These are phyloP conservation scores for Callyntrura sp. DNA, from an alignment of 2,888 invertebrate genomes.

Conservation along the genomic window DNA sequence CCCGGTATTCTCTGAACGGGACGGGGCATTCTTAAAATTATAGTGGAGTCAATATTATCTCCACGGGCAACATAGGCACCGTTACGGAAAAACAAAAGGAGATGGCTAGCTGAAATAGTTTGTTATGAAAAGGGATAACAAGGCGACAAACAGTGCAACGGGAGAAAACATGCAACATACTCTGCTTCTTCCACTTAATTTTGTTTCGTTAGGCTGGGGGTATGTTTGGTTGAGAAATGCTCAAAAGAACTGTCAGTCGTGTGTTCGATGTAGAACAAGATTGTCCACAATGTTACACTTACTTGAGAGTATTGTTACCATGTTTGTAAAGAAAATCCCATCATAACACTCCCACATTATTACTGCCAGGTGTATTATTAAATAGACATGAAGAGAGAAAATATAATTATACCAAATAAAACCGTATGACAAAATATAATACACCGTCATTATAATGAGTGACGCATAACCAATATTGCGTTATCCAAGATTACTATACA, in stretches of 20 bases:
- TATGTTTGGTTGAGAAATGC: conserved; percentile 25
- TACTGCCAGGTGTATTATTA: neutral
- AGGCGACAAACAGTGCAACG: neutral
- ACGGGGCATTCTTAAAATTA: conserved; percentile 9
- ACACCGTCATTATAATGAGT: neutral
- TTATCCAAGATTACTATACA: too few relatives aligned
- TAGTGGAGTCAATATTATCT: conserved; percentile 76
- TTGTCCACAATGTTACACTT: conserved; percentile 63
- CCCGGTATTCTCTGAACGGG: too few relatives aligned
- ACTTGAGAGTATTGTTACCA: conserved; percentile 9
- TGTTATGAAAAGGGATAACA: conserved; percentile 40
- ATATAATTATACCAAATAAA: neutral
- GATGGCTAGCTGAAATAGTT: neutral
- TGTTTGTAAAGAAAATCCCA: conserved; percentile 2
- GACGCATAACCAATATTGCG: neutral
- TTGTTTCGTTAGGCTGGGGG: neutral
- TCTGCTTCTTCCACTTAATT: neutral
- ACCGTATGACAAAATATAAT: neutral
- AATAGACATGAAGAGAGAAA: neutral
- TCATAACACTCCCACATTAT: conserved; percentile 11
- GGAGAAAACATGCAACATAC: neutral
- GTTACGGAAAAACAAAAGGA: conserved; percentile 72
- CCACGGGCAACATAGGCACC: conserved; percentile 75
- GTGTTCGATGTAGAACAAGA: conserved; percentile 27
- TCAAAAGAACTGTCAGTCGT: conserved; percentile 63